Percentiles rank a stretch among this genome's conserved stretches.
These are phyloP conservation scores for Crotalus horridus DNA, from an alignment of 2,113 vertebrate genomes.

Conservation along the genomic window DNA sequence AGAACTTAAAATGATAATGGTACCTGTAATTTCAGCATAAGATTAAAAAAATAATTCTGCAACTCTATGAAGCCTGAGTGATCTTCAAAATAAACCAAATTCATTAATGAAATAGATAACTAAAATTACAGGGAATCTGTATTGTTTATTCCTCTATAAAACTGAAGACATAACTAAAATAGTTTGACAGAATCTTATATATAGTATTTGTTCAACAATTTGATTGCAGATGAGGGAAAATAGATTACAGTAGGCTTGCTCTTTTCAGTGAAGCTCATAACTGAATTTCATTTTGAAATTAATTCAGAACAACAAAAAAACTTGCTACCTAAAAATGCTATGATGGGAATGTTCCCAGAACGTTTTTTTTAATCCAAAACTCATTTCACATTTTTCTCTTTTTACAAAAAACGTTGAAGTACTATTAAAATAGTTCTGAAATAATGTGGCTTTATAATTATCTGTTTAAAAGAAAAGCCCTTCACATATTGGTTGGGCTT, in stretches of 20 bases:
- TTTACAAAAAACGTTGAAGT: conserved; percentile 33
- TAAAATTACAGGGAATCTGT: conserved; percentile 13
- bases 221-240: not conserved
- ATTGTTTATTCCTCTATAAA: conserved; percentile 3
- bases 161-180: conserved; percentile 14
- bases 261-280: conserved; percentile 13
- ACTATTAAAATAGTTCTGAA: not conserved
- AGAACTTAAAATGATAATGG: not conserved
- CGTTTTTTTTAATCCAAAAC: not conserved
- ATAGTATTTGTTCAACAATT: not conserved
- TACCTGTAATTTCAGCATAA: not conserved
- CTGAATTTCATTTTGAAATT: conserved; percentile 15
- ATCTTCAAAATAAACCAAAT: not conserved
- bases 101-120: conserved; percentile 26
- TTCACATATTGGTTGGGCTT: not conserved
- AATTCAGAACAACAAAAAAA: conserved; percentile 10
- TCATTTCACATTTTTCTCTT: conserved; percentile 17
- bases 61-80: not conserved
- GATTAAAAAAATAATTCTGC: not conserved
- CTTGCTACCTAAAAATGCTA: not conserved
- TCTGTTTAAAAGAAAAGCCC: not conserved
- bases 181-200: conserved; percentile 10
- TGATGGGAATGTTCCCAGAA: not conserved
- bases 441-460: not conserved
- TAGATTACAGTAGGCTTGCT: not conserved